A percentile compares a stretch with the other conserved stretches of the same genome.
phyloP scores from a whole-genome alignment of 2,113 vertebrate genomes.

The Rhagologus leucostigma region DNA sequence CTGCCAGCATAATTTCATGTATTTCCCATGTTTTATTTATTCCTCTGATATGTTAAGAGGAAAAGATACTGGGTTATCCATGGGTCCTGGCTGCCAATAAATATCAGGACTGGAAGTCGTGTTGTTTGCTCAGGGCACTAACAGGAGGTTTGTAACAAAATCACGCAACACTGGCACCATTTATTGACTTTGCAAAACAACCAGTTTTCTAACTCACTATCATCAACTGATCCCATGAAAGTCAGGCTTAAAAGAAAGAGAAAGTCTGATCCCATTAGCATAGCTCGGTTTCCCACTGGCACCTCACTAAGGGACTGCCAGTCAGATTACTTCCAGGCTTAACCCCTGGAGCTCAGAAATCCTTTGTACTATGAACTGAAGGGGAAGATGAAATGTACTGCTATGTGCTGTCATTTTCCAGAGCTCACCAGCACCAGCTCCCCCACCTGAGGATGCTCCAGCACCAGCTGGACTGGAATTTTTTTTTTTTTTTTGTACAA shows the following conservation, averaged over 20 bases:
- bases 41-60: not conserved
- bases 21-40: not conserved
- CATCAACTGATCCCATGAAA: not conserved
- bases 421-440: not conserved
- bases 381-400: not conserved
- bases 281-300: not conserved
- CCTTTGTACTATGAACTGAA: not conserved
- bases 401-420: not conserved
- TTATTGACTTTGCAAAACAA: constrained; percentile 13
- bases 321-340: not conserved
- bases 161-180: not conserved
- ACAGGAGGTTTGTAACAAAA: not conserved
- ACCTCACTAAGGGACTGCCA: not conserved
- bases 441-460: not conserved
- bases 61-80: not conserved
- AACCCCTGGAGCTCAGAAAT: not conserved
- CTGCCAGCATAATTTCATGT: not conserved
- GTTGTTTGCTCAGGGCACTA: not conserved
- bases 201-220: not conserved
- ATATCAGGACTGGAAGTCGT: not conserved
- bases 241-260: not conserved
- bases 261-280: not conserved
- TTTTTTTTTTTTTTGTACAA: not conserved
- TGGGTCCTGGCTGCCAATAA: not conserved
- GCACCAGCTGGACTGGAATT: not conserved